Evolutionary conservation across 2,113 vertebrate genomes (phyloP).

Genomic region (Oncorhynchus masou): DNA sequence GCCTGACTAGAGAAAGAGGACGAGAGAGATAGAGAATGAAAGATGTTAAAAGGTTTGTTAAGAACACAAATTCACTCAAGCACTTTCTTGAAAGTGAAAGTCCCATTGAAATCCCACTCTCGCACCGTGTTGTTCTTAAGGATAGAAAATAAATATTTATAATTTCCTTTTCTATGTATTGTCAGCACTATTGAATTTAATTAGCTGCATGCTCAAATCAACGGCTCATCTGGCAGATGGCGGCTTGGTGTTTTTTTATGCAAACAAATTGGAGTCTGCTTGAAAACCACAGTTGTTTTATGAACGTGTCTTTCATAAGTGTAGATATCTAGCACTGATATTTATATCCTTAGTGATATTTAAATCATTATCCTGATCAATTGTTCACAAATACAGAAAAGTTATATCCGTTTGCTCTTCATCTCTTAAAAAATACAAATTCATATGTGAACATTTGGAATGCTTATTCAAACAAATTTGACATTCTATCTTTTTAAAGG

Average conservation of each 20-base stretch:
- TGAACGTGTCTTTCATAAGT: conserved; percentile 62
- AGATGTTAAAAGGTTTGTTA: conserved; percentile 93
- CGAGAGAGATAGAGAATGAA: conserved; percentile 92
- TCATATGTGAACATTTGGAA: conserved; percentile 33
- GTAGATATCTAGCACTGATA: conserved; percentile 52
- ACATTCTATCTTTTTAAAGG: conserved; percentile 65
- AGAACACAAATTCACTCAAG: conserved; percentile 96
- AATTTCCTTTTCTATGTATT: too few species aligned
- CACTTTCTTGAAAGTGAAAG: conserved; percentile 96
- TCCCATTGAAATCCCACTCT: conserved; percentile 71
- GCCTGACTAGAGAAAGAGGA: conserved; percentile 98
- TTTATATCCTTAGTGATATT: not conserved
- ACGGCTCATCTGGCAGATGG: conserved; percentile 82
- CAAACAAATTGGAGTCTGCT: conserved; percentile 66
- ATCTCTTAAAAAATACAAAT: conserved; percentile 81
- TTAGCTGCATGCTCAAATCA: conserved; percentile 89
- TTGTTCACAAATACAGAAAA: not conserved
- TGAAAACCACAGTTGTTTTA: conserved; percentile 68
- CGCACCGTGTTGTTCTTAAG: conserved; percentile 71
- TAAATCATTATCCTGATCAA: not conserved
- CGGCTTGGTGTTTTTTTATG: conserved; percentile 71
- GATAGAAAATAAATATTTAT: conserved; percentile 65
- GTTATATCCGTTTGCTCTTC: conserved; percentile 8
- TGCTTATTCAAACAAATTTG: conserved; percentile 18
- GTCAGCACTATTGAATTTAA: conserved; percentile 83